phyloP scores from a whole-genome alignment of 2,797 vertebrate species.

The Bryconaethiops microstoma region DNA sequence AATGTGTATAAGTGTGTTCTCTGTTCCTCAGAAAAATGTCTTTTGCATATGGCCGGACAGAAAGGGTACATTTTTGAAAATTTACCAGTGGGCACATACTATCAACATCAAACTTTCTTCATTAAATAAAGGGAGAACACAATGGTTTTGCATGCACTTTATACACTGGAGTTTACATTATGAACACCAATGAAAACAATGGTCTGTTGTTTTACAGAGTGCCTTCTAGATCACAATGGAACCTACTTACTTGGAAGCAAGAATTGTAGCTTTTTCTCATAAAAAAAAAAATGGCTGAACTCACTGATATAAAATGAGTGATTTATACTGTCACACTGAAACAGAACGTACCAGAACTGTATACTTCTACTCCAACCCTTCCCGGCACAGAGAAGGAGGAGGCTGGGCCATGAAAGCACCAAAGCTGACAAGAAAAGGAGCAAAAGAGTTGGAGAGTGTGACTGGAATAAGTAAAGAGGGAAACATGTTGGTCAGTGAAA shows the following conservation, averaged over 20 bases:
- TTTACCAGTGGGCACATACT: no score
- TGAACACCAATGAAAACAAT: no score
- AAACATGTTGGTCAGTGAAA: background rate
- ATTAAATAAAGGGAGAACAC: no score
- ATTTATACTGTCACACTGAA: background rate
- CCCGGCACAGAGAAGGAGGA: background rate
- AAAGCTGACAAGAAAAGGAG: slow-evolving; percentile 15
- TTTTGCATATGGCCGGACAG: no score
- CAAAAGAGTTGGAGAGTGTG: slow-evolving; percentile 33
- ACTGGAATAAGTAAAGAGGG: slow-evolving; percentile 33
- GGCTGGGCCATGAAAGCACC: background rate
- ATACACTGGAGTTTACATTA: no score
- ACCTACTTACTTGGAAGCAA: background rate
- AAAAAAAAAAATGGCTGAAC: background rate
- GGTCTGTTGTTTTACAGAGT: no score
- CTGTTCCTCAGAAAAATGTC: no score
- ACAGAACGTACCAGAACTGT: background rate
- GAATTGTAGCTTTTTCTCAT: background rate
- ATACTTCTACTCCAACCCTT: background rate
- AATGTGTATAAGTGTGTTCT: no score
- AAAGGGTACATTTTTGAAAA: no score
- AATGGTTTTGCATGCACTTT: no score
- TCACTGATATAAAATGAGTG: background rate
- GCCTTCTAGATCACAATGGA: background rate
- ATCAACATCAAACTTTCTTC: no score